phyloP scores from a whole-genome alignment of 1,140 invertebrate genomes.

The Lasaia peninsularis region DNA sequence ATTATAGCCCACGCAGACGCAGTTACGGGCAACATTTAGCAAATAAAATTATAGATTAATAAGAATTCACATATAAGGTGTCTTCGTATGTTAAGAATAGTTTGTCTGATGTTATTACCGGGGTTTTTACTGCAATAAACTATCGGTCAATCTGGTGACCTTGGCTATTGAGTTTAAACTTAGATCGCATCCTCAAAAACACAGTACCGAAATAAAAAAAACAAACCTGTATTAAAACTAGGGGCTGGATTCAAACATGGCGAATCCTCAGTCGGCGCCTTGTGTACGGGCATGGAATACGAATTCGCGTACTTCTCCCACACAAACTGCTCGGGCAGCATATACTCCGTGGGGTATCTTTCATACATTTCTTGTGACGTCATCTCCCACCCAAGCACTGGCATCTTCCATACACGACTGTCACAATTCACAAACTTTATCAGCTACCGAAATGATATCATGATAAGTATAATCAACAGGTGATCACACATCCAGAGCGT shows the following conservation, averaged over 20 bases:
- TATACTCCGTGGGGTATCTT: constrained; percentile 44
- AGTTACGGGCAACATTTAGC: too few relatives aligned
- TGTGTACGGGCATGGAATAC: constrained; percentile 37
- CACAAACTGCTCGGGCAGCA: constrained; percentile 33
- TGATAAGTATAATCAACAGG: constrained; percentile 40
- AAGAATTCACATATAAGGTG: too few relatives aligned
- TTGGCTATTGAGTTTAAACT: too few relatives aligned
- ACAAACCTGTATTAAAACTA: constrained; percentile 47
- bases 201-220: not conserved
- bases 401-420: constrained; percentile 48
- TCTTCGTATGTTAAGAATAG: too few relatives aligned
- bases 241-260: constrained; percentile 27
- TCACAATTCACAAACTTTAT: constrained; percentile 36
- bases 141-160: too few relatives aligned
- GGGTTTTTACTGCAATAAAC: too few relatives aligned
- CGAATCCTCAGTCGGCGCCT: constrained; percentile 31
- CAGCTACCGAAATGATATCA: constrained; percentile 34
- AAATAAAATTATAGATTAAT: too few relatives aligned
- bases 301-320: constrained; percentile 51
- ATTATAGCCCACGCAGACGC: too few relatives aligned
- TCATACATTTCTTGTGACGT: constrained; percentile 51
- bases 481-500: constrained; percentile 25
- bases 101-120: too few relatives aligned
- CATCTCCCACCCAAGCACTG: constrained; percentile 52
- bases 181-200: too few relatives aligned